Evolutionary conservation across 2,113 vertebrate genomes (phyloP).

Genomic region (Trogon surrucura): DNA sequence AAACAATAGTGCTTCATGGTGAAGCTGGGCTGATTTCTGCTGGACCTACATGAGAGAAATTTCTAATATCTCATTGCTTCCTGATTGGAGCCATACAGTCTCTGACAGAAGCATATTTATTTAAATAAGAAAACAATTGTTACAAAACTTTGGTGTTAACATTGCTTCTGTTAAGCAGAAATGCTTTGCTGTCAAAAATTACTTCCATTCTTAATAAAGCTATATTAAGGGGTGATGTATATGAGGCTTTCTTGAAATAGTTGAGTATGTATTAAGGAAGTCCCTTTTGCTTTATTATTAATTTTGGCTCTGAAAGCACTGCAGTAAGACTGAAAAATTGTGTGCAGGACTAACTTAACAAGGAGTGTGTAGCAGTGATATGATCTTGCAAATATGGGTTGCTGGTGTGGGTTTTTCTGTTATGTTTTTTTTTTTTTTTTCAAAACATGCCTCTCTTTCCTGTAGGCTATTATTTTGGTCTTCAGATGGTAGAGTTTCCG

Average conservation of each 20-base stretch:
- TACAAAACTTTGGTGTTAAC: background rate
- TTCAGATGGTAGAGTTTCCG: slow-evolving; percentile 75
- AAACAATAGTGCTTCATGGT: background rate
- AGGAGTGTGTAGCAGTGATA: background rate
- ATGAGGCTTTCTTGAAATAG: background rate
- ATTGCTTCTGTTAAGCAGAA: background rate
- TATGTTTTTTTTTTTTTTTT: background rate
- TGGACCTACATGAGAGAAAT: slow-evolving; percentile 2
- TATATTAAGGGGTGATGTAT: background rate
- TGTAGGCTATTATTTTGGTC: slow-evolving; percentile 91
- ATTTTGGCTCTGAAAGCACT: background rate
- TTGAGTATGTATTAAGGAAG: background rate
- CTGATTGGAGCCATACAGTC: background rate
- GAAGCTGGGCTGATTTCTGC: background rate
- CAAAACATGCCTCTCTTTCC: background rate
- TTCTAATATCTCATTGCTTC: background rate
- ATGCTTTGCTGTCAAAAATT: background rate
- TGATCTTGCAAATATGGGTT: background rate
- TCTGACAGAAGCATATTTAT: background rate
- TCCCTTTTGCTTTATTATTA: background rate
- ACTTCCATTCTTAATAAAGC: background rate
- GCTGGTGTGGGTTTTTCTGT: background rate
- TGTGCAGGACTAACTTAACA: background rate
- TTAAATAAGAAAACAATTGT: background rate
- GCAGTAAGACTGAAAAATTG: background rate